Conservation (phyloP, 2,797 vertebrate genomes). For the Galago senegalensis region DNA sequence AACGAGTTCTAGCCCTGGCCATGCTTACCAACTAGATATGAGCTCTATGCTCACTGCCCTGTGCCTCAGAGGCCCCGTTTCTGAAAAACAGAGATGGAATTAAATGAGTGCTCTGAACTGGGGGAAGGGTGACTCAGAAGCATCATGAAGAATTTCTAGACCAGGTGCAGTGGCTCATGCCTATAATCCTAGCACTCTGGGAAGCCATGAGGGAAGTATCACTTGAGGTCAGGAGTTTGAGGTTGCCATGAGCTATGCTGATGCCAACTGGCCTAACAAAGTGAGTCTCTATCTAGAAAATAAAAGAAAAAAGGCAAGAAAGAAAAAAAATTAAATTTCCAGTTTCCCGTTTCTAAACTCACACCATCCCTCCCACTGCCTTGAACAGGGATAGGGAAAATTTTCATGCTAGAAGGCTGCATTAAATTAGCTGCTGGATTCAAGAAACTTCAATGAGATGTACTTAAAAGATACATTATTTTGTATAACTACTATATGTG, state of each 20-base stretch:
- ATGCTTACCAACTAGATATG: neutral
- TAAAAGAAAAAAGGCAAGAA: neutral
- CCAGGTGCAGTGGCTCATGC: neutral
- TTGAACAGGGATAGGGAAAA: neutral
- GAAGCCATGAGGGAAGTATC: neutral
- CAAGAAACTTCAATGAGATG: neutral
- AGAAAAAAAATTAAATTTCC: neutral
- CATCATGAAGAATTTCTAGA: neutral
- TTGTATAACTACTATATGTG: neutral
- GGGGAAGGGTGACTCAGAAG: neutral
- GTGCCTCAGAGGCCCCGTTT: neutral
- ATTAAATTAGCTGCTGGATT: neutral
- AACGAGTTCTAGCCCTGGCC: neutral
- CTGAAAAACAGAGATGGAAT: neutral
- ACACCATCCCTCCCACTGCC: neutral
- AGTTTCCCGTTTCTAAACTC: neutral
- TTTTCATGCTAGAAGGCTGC: neutral
- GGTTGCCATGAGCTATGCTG: neutral
- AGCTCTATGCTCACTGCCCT: neutral
- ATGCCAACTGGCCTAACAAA: neutral
- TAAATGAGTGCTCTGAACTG: neutral
- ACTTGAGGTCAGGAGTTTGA: neutral
- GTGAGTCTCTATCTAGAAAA: neutral
- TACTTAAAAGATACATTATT: neutral
- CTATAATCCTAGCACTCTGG: neutral